Base-by-base conservation (phyloP, 2,113 vertebrate species). In the Anser cygnoides region DNA sequence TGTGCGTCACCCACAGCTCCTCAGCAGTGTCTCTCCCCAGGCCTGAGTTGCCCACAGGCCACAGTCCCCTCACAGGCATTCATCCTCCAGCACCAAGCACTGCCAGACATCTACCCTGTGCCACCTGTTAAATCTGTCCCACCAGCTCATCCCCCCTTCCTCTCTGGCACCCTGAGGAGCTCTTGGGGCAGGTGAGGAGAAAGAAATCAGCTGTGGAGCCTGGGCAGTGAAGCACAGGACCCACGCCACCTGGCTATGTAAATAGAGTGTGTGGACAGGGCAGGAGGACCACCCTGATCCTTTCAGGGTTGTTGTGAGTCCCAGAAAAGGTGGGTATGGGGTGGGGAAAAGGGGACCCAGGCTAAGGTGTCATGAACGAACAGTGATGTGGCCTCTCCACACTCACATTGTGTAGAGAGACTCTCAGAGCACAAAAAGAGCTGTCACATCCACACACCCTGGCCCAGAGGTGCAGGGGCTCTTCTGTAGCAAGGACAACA, bases 21-120 rank as follows among this genome's bases (percentile, higher is more conserved):
- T 88, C 37, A 58, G 9, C 65, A 78, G 50, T 41, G 39, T 43
- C 33, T 15, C 15, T 57, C n/a, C 26, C n/a, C 26, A 57, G 10
- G 26, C 26, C 17, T 25, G 19, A 19, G 4, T 31, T 61, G 44
- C 35, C 18, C 21, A 50, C 16, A 43, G 55, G 19, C 41, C 1
- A 1, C 26, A 50, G 31, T 50, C 13, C 1, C 31, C 18, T 57
- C 54, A n/a, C 54, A 35, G 29, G 23, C 0, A 1, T 54, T 59
- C 15, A 37, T 66, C 52, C 43, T 39, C 44, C 72, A 22, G 10
- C 52, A 33, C 43, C 55, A 57, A 68, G 13, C 9, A 21, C 19
- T 35, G 21, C 21, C 20, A 22, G 20, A 18, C 11, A 33, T n/a
- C 19, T 54, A 11, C n/a, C 20, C 46, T 54, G 31, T 26, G 22